Conservation (phyloP, 2,888 invertebrate species). For the Leptinotarsa rubiginosa region DNA sequence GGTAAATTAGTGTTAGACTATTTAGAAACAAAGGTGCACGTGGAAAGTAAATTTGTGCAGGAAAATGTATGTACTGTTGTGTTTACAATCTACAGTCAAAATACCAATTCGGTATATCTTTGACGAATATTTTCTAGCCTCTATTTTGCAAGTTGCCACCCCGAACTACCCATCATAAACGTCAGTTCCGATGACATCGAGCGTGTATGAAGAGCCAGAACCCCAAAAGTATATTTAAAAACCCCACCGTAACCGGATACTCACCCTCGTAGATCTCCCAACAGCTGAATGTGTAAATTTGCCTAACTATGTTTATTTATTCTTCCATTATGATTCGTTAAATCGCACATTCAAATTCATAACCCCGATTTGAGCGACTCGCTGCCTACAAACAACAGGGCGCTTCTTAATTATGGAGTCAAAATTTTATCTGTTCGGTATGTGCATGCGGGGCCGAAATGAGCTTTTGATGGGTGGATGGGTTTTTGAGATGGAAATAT, state of each 20-base stretch:
- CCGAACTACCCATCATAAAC: conserved; percentile 1
- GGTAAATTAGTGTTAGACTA: no score
- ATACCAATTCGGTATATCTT: no score
- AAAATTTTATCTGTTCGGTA: conserved; percentile 53
- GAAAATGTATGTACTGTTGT: no score
- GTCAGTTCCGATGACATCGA: conserved; percentile 12
- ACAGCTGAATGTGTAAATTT: conserved; percentile 66
- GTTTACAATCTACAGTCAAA: no score
- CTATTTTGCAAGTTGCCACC: background rate
- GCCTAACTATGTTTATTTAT: conserved; percentile 66
- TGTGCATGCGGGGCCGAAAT: conserved; percentile 28
- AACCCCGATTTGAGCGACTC: conserved; percentile 63
- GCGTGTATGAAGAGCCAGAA: background rate
- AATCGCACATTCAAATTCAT: conserved; percentile 65
- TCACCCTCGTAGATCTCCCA: conserved; percentile 48
- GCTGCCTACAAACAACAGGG: conserved; percentile 62
- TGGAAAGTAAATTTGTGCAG: background rate
- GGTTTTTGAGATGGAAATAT: conserved; percentile 30
- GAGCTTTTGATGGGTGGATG: conserved; percentile 33
- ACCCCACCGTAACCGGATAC: conserved; percentile 49
- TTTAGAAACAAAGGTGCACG: no score
- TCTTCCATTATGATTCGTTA: conserved; percentile 65
- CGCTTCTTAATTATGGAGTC: conserved; percentile 65
- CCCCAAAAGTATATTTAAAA: conserved; percentile 18
- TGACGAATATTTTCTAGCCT: background rate